These are phyloP conservation scores for Anolis apletophallus DNA, from an alignment of 2,797 vertebrate genomes.

Conservation along the genomic window DNA sequence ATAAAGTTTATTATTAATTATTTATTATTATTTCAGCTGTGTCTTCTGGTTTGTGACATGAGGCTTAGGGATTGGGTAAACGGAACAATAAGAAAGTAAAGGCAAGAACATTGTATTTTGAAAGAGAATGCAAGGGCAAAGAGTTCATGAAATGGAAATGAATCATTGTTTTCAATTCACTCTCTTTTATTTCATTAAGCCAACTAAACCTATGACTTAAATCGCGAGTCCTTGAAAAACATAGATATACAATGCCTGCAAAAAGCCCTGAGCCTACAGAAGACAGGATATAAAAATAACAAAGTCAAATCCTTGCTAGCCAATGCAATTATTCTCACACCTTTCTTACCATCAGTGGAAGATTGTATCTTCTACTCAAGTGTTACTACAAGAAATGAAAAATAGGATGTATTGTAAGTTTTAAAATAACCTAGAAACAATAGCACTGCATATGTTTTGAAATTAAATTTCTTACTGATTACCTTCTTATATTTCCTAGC, in stretches of 20 bases:
- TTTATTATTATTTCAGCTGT: not conserved
- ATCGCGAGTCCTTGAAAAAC: not conserved
- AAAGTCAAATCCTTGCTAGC: not conserved
- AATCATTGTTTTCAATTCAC: not conserved
- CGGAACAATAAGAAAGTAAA: not conserved
- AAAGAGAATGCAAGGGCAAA: not conserved
- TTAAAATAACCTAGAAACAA: not conserved
- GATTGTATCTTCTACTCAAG: not conserved
- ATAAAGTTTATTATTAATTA: too few relatives aligned
- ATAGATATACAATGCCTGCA: not conserved
- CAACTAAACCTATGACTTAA: not conserved
- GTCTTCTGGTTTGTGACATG: not conserved
- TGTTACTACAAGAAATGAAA: not conserved
- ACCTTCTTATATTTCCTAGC: conserved; percentile 26
- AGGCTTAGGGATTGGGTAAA: not conserved
- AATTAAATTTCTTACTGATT: not conserved
- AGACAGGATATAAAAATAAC: not conserved
- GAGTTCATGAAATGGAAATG: too few relatives aligned
- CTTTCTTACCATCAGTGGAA: not conserved
- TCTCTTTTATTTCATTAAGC: not conserved
- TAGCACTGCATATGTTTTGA: not conserved
- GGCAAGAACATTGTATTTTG: not conserved
- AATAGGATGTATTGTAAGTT: not conserved
- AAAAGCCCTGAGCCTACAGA: not conserved
- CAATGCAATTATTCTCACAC: not conserved